Conservation (phyloP, 2,888 invertebrate genomes). For the Lymantria dispar region DNA sequence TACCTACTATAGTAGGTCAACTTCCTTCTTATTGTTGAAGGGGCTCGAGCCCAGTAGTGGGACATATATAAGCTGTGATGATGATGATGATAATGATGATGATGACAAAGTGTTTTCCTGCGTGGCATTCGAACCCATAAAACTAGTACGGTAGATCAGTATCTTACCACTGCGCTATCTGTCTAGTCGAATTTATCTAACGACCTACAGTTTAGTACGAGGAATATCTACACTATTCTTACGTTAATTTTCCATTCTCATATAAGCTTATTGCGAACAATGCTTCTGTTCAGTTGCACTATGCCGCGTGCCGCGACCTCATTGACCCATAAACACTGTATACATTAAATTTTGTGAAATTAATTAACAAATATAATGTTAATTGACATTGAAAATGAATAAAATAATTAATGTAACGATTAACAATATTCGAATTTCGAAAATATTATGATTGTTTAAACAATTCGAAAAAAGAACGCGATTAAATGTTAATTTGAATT, state of each 20-base stretch:
- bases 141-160: too few species aligned
- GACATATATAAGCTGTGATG: too few species aligned
- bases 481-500: background rate
- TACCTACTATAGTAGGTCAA: too few species aligned
- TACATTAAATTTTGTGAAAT: conserved; percentile 11
- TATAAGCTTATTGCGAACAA: conserved; percentile 76
- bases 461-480: background rate
- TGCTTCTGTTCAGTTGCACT: conserved; percentile 69
- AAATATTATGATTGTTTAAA: background rate
- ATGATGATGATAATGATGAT: too few species aligned
- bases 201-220: background rate
- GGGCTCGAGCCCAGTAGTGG: too few species aligned
- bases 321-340: conserved; percentile 57
- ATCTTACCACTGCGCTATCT: too few species aligned
- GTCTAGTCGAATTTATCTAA: too few species aligned
- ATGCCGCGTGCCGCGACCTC: conserved; percentile 61
- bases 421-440: conserved; percentile 4
- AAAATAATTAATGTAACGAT: conserved; percentile 1
- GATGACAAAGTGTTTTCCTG: too few species aligned
- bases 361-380: conserved; percentile 5
- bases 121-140: too few species aligned
- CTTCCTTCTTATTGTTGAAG: too few species aligned
- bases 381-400: conserved; percentile 1
- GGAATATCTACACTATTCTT: conserved; percentile 51
- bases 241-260: conserved; percentile 59